Evolutionary conservation across 2,797 vertebrate genomes (phyloP), one percentile per base, ranked within the genome.

Genomic region (Pangasius larnaudii): DNA sequence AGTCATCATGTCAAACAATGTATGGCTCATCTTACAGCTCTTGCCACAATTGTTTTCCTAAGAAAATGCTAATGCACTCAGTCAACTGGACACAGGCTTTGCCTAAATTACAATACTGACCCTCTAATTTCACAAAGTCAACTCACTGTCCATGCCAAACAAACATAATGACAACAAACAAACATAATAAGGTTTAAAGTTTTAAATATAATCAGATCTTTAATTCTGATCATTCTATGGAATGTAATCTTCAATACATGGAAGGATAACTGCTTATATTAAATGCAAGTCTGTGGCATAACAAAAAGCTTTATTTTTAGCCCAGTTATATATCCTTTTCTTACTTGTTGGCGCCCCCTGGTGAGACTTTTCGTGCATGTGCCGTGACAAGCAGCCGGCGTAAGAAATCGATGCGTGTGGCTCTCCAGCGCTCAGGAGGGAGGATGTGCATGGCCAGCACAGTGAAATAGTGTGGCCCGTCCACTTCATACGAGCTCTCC

Each of bases 381-480:
- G 97, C 95, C 16, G 94, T 94, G 86, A 98, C 93, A 3, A 99
- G 95, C 49, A 99, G 97, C 61, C 98, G 95, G 51, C 95, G 96
- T 58, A 99, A 95, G 93, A 99, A 96, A 91, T 98, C 97, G 14
- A 99, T 88, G 0, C 98, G 96, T 0, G 95, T 94, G 90, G 90
- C 90, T 91, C 95, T 96, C 99, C 99, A 99, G 90, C 95, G 95
- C 87, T 99, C 98, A 0, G 98, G 98, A 3, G 98, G 96, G 16
- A 96, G 95, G 91, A 99, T 93, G 93, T 99, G 99, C 93, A 99
- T 96, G 33, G 97, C 97, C 95, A 99, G 92, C 91, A 97, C 96
- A 0, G 98, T 98, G 96, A 95, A 98, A 91, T 99, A 99, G 93
- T 99, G 97, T 0, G 98, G 97, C n/a, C 99, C 98, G 0, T 99